Evolutionary conservation across 1,140 invertebrate species (phyloP), one percentile per base, ranked within the genome.

Genomic region (Trachelipus rathkii): DNA sequence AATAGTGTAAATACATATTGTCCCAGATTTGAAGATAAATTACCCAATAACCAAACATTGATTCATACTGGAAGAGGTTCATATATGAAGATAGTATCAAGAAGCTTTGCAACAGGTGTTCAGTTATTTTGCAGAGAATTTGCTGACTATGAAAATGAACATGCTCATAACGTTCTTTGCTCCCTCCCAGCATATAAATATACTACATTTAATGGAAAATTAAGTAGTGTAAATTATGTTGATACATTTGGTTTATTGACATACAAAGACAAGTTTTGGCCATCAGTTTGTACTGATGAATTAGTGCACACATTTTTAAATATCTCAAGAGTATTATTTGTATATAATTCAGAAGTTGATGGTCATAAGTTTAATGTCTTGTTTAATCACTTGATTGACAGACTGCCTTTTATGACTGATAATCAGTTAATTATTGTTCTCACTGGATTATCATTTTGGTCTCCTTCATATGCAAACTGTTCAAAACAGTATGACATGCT

Each of bases 131-230:
- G 50, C 8, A 60, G 50, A 44, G 77, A 78, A 46, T 79, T 81
- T 72, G 23, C 84, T 45, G 85, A 82, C 24, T 73, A 21, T 46
- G 81, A 82, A 69, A 82, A 82, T 77, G 81, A 82, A 50, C 79
- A 80, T 73, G 81, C 81, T 71, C 81, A 82, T 74, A 71, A 74
- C 24, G 72, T 82, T 19, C 45, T 82, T 53, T 44, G 75, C 9
- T 78, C 78, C 15, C 73, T 82, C 19, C 81, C 81, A 44, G 81
- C 81, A 9, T 82, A 82, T 60, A 74, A 76, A 53, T 71, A 66
- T 50, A 78, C 80, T n/a, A 81, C 80, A 69, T 77, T 81, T 3
- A 60, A 46, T 23, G 45, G 23, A 44, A 73, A 60, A 60, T 60
- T 19, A 60, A 15, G 11, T 19, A 60, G 50, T 19, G 11, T 60